These are phyloP conservation scores for Melitaea cinxia DNA, from an alignment of 1,140 invertebrate species.

Conservation along the genomic window DNA sequence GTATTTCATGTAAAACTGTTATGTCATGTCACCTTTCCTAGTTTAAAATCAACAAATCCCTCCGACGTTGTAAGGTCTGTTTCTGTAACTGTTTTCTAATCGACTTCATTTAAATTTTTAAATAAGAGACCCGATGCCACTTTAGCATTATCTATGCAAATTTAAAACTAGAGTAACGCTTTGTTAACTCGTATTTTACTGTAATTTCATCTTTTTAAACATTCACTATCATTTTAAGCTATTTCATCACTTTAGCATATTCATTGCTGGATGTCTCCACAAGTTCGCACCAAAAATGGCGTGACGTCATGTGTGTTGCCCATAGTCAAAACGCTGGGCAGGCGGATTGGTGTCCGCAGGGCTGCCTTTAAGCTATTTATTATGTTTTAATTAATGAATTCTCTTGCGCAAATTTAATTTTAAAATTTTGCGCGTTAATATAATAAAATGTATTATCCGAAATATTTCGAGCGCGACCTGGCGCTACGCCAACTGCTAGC, in stretches of 20 bases:
- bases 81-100: neutral
- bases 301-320: too few relatives aligned
- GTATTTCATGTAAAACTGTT: neutral
- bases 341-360: too few relatives aligned
- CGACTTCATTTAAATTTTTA: neutral
- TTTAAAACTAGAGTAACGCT: neutral
- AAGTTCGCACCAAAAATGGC: too few relatives aligned
- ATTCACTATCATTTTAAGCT: too few relatives aligned
- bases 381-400: conserved; percentile 1
- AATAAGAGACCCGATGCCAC: neutral
- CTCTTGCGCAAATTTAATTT: neutral
- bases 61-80: neutral
- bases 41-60: neutral
- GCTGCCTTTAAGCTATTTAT: neutral
- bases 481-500: conserved; percentile 18
- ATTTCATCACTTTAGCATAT: too few relatives aligned
- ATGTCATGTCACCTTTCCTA: neutral
- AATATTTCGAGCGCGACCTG: conserved; percentile 11
- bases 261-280: too few relatives aligned
- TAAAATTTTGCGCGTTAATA: conserved; percentile 7
- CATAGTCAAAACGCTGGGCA: too few relatives aligned
- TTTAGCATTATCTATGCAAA: neutral
- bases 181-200: neutral
- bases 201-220: neutral
- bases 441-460: conserved; percentile 19